These are phyloP conservation scores for Strigops habroptila DNA, from an alignment of 2,113 vertebrate genomes.

Conservation along the genomic window DNA sequence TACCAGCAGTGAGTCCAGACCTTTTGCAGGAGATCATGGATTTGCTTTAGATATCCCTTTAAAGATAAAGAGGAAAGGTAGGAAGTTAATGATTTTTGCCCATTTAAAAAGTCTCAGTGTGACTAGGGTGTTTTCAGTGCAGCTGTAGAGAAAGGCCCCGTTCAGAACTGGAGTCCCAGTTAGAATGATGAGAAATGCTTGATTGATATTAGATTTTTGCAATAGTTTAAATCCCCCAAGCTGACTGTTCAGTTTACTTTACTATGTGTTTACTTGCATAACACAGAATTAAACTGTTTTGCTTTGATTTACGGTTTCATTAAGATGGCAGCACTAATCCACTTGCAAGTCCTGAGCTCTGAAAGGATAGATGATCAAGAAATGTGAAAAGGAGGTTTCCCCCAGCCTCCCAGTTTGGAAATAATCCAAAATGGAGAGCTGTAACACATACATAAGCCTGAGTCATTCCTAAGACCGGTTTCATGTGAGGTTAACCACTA, in stretches of 20 bases:
- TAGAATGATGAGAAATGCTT: not conserved
- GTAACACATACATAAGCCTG: not conserved
- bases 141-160: not conserved
- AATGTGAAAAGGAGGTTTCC: not conserved
- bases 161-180: not conserved
- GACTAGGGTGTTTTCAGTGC: not conserved
- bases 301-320: not conserved
- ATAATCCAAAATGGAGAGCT: not conserved
- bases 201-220: not conserved
- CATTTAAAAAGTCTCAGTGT: not conserved
- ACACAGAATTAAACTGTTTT: not conserved
- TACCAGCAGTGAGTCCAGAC: not conserved
- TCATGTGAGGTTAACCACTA: not conserved
- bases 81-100: not conserved
- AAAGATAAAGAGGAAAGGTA: not conserved
- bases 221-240: not conserved
- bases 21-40: not conserved
- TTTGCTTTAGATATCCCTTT: not conserved
- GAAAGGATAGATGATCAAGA: not conserved
- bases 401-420: not conserved
- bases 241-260: not conserved
- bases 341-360: not conserved
- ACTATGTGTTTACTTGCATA: not conserved
- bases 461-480: not conserved
- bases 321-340: not conserved